Evolutionary conservation across 2,888 invertebrate genomes (phyloP), one percentile per base, ranked within the genome.

Genomic region (Trissolcus japonicus): DNA sequence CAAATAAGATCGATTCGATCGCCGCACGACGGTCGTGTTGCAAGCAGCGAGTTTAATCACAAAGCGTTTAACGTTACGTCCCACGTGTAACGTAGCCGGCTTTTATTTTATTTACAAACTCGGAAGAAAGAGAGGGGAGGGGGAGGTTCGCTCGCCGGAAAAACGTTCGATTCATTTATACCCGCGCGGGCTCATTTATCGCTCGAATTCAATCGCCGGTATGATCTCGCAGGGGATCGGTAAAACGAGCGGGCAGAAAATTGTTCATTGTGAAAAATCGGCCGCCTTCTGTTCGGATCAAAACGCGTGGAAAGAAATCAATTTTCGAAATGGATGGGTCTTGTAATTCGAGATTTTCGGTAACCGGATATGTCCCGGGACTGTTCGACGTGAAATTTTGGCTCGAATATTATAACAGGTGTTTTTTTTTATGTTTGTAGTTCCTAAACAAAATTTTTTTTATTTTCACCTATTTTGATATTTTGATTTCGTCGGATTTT

Each of bases 1-100:
- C 61, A 66, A 41, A 56, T 25, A 72, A 56, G 66, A 60, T 71
- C 56, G 65, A 78, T 69, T 69, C 54, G 65, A 65, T 65, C 65
- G 56, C 41, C 14, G 46, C 41, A 57, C 55, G 56, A 48, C 50
- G 65, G 61, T 76, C 76, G 16, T 55, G 62, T 76, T 75, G 59
- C 75, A 53, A 19, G 13, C 35, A 29, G 35, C 7, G 35, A 35
- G 40, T 29, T 56, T 57, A 62, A 57, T 57, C 71, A 41, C 59
- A 35, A 62, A 71, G n/a, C 62, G 65, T 56, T 56, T 55, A 56
- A 56, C 25, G 55, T 55, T 69, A 56, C 54, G 50, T 53, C 53
- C 59, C 46, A 71, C 51, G 21, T 16, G 14, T 46, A n/a, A 16
- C 25, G 54, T 13, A 16, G 2, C n/a, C 4, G 46, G 13, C 19